These are phyloP conservation scores for Phoenicopterus ruber DNA, from an alignment of 2,113 vertebrate genomes.

Conservation along the genomic window DNA sequence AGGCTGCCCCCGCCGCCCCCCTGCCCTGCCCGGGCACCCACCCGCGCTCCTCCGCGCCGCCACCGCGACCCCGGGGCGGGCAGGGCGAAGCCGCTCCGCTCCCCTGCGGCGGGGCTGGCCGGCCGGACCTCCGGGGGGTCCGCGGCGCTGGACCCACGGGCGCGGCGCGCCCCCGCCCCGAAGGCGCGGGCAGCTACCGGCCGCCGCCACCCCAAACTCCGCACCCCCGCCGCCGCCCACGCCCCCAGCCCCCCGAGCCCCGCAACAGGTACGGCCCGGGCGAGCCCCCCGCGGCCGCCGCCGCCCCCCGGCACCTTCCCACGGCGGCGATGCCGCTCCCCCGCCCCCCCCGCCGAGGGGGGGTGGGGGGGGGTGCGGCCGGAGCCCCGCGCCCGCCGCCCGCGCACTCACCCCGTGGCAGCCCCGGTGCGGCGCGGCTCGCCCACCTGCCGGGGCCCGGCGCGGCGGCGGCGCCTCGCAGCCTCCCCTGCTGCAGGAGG, in stretches of 20 bases:
- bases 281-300: neutral
- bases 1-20: neutral
- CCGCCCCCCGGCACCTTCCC: neutral
- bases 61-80: neutral
- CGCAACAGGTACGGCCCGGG: neutral
- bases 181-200: neutral
- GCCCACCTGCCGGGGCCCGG: slow-evolving; percentile 42
- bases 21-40: no score
- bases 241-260: neutral
- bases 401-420: neutral
- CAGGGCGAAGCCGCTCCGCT: neutral
- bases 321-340: neutral
- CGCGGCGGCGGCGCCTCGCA: neutral
- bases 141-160: neutral
- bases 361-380: no score
- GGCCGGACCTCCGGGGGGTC: neutral
- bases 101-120: neutral
- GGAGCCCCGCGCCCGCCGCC: neutral
- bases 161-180: neutral
- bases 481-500: slow-evolving; percentile 21
- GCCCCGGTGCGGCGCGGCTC: neutral
- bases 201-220: neutral
- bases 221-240: no score
- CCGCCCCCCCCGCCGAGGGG: neutral
- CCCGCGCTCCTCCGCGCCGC: neutral